Conservation (phyloP, 1,140 invertebrate species). For the Eumaeus atala region DNA sequence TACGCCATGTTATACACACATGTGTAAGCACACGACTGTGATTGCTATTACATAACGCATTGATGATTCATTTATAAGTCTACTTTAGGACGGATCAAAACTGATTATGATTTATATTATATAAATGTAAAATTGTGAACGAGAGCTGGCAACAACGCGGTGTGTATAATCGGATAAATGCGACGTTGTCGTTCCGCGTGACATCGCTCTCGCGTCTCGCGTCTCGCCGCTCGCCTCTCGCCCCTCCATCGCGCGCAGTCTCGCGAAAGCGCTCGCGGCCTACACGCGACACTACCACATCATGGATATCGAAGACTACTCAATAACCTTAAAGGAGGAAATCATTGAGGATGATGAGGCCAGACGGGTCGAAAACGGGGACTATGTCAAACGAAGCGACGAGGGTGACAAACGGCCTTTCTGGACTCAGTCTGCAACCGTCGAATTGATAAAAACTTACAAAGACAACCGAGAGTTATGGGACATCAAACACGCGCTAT, state of each 20-base stretch:
- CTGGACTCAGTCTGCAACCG: slow-evolving; percentile 54
- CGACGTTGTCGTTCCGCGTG: slow-evolving; percentile 50
- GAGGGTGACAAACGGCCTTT: slow-evolving; percentile 22
- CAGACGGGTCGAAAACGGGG: slow-evolving; percentile 15
- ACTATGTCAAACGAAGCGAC: slow-evolving; percentile 21
- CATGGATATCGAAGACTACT: slow-evolving; percentile 8
- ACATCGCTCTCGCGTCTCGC: slow-evolving; percentile 38
- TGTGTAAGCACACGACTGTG: no score
- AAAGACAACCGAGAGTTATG: slow-evolving; percentile 56
- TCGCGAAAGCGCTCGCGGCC: slow-evolving; percentile 55
- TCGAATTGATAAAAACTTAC: slow-evolving; percentile 47
- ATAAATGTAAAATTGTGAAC: no score
- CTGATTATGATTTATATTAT: not conserved
- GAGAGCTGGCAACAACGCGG: slow-evolving; percentile 1
- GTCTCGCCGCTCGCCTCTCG: slow-evolving; percentile 20
- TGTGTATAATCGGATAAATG: slow-evolving; percentile 17
- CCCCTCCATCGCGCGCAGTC: slow-evolving; percentile 46
- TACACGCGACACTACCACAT: slow-evolving; percentile 16
- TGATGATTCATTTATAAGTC: no score
- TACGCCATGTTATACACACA: no score
- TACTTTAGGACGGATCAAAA: no score
- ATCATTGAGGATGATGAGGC: slow-evolving; percentile 37
- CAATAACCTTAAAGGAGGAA: slow-evolving; percentile 47
- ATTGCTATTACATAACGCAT: no score
- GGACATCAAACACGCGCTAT: slow-evolving; percentile 46